Base-by-base conservation (phyloP, 2,797 vertebrate species). In the Pseudochromis fuscus region DNA sequence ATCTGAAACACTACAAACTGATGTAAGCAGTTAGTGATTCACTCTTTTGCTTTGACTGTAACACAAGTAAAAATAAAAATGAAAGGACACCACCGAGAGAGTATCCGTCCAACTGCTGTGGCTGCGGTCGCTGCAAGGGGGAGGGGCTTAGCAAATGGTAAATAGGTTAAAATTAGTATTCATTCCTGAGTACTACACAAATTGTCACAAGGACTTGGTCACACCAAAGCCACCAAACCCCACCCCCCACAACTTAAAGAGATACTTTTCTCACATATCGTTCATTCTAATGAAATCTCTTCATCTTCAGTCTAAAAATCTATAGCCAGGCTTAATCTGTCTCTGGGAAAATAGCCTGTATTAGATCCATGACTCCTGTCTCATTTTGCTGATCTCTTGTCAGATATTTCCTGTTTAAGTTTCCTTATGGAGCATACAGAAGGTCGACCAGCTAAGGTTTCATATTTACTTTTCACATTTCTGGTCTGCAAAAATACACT, bases 401-500 rank as follows among this genome's bases (percentile, higher is more conserved):
- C 74, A 80, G 68, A 87, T 71, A 73, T 81, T 81, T 88, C 77
- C 71, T 78, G 72, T 87, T 72, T 68, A 61, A 75, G 53, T 75
- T 81, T 81, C 70, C 67, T 12, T 60, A 65, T 42, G 51, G 53
- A 51, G 63, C 51, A 25, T 16, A 40, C 48, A 69, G 69, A 61
- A 71, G 78, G 74, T 78, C 74, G 8, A 45, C 4, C 73, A 10
- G 81, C 75, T 85, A 62, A 48, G 38, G 79, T 81, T 82, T 87
- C 59, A 79, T 83, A 50, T 83, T 85, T 87, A 76, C 81, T 82
- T 82, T 86, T 78, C 67, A 83, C 71, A 82, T 88, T 84, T 83
- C 70, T 79, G 59, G 30, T 79, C 65, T 85, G 84, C 75, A 85
- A 71, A 89, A 84, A 83, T 79, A 88, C 70, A 70, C 51, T 67